phyloP scores from a whole-genome alignment of 2,113 vertebrate species.

The Craseonycteris thonglongyai region DNA sequence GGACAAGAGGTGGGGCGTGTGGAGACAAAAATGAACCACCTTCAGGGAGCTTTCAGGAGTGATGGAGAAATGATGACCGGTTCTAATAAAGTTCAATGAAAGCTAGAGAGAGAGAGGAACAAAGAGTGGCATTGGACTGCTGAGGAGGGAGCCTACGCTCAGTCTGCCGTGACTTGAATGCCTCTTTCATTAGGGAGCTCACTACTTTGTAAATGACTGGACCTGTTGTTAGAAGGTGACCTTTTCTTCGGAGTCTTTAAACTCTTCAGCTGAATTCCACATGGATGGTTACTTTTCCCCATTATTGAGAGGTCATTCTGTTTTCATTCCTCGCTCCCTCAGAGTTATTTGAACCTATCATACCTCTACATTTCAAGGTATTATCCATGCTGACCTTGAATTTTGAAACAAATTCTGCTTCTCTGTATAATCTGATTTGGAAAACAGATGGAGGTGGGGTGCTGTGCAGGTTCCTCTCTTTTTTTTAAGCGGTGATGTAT shows the following conservation, averaged over 20 bases:
- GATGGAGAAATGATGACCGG: neutral
- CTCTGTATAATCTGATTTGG: neutral
- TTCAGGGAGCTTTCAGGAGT: neutral
- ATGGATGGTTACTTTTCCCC: neutral
- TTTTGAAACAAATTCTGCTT: neutral
- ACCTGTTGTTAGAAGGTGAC: neutral
- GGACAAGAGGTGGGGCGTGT: neutral
- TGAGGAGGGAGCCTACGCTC: neutral
- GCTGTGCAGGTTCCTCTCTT: neutral
- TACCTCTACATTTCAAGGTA: neutral
- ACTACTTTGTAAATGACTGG: neutral
- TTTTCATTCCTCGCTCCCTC: neutral
- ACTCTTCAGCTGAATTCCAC: neutral
- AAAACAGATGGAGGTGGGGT: rapidly evolving
- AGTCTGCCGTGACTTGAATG: neutral
- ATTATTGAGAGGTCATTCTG: neutral
- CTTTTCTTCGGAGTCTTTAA: neutral
- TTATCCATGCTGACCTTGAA: neutral
- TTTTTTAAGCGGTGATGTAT: neutral
- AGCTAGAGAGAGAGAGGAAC: neutral
- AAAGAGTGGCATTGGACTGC: neutral
- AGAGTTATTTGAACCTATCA: slow-evolving; percentile 18
- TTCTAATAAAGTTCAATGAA: neutral
- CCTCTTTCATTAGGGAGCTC: neutral
- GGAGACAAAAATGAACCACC: neutral